These are phyloP conservation scores for Battus philenor DNA, from an alignment of 1,140 invertebrate species.

Conservation along the genomic window DNA sequence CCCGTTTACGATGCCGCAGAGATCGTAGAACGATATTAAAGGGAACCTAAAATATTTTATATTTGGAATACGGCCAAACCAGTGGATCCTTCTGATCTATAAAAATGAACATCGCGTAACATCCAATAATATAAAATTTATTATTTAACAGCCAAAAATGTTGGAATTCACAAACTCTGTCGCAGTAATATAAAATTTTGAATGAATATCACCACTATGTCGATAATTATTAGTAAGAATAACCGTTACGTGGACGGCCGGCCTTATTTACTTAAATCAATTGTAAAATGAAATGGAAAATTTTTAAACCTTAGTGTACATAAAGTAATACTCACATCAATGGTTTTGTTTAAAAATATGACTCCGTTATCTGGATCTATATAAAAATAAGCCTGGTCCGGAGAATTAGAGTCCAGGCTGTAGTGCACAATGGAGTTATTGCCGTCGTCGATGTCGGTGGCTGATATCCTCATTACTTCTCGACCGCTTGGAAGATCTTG, in stretches of 20 bases:
- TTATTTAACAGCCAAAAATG: not conserved
- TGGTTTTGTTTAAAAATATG: slow-evolving; percentile 84
- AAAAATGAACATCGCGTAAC: slow-evolving; percentile 8
- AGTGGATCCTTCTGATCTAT: slow-evolving; percentile 6
- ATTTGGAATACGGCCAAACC: slow-evolving; percentile 12
- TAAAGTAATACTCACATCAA: slow-evolving; percentile 84
- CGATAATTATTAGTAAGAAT: not conserved
- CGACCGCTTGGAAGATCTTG: slow-evolving; percentile 81
- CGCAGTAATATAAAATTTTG: no score
- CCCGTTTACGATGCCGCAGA: slow-evolving; percentile 13
- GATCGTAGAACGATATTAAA: slow-evolving; percentile 10
- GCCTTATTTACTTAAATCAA: no score
- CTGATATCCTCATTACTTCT: slow-evolving; percentile 91
- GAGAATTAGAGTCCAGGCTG: slow-evolving; percentile 77
- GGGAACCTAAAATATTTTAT: slow-evolving; percentile 15
- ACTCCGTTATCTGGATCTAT: slow-evolving; percentile 87
- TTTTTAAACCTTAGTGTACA: no score
- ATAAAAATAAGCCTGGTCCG: slow-evolving; percentile 83
- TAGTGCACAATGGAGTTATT: slow-evolving; percentile 87
- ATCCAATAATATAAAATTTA: slow-evolving; percentile 11
- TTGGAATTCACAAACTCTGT: not conserved
- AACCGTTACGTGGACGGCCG: no score
- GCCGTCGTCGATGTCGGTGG: slow-evolving; percentile 91
- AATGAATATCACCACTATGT: no score
- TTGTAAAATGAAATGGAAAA: no score